Conservation (phyloP, 2,888 invertebrate species). For the Synanthedon myopaeformis region DNA sequence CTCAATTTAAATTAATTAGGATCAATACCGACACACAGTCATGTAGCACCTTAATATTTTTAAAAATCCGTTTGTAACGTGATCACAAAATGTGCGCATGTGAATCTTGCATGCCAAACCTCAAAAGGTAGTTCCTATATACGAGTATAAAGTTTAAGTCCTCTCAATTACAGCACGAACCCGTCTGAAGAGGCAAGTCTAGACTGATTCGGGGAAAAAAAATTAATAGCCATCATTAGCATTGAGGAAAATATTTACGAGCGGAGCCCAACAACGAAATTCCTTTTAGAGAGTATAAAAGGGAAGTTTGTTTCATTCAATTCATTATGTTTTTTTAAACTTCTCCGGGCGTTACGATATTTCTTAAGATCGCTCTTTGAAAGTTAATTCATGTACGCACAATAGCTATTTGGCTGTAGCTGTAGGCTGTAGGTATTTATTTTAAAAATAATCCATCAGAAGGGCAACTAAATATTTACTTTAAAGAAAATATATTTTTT, state of each 20-base stretch:
- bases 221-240: not conserved
- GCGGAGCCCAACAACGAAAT: not conserved
- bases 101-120: too few relatives aligned
- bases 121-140: too few relatives aligned
- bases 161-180: not conserved
- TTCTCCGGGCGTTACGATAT: not conserved
- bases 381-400: not conserved
- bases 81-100: too few relatives aligned
- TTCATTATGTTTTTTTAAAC: not conserved
- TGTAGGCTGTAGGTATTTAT: too few relatives aligned
- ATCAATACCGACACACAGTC: too few relatives aligned
- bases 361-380: not conserved
- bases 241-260: not conserved
- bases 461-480: too few relatives aligned
- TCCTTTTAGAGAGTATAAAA: not conserved
- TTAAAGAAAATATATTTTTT: too few relatives aligned
- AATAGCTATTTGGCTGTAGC: not conserved
- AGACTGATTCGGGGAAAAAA: not conserved
- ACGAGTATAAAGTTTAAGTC: not conserved
- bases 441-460: too few relatives aligned
- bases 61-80: too few relatives aligned
- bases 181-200: not conserved
- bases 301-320: not conserved
- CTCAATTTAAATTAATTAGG: too few relatives aligned
- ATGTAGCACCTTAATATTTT: too few relatives aligned